phyloP scores from a whole-genome alignment of 2,797 vertebrate species.

The Coilia nasus region DNA sequence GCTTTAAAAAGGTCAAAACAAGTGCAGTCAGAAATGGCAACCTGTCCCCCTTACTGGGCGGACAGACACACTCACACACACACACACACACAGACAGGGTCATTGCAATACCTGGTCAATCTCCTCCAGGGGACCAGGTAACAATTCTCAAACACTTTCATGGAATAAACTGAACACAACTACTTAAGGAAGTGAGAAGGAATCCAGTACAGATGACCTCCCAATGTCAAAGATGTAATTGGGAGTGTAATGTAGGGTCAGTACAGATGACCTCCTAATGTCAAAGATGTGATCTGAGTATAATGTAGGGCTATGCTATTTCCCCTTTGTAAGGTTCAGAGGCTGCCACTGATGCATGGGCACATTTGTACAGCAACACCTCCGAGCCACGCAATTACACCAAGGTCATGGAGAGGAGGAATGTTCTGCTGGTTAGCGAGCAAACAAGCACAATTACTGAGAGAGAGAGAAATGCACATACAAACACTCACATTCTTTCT shows the following conservation, averaged over 20 bases:
- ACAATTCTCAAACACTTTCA: too few relatives aligned
- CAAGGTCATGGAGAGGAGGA: conserved; percentile 75
- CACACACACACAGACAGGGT: too few relatives aligned
- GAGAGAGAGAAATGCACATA: not conserved
- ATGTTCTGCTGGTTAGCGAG: conserved; percentile 67
- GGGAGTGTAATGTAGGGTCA: not conserved
- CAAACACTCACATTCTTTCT: not conserved
- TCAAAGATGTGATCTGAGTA: conserved; percentile 5
- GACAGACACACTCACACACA: too few relatives aligned
- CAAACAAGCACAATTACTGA: conserved; percentile 29
- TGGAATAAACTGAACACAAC: too few relatives aligned
- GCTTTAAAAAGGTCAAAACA: too few relatives aligned
- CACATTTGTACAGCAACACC: conserved; percentile 62
- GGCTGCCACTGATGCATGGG: conserved; percentile 47
- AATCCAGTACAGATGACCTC: not conserved
- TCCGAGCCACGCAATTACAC: conserved; percentile 71
- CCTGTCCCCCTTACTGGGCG: too few relatives aligned
- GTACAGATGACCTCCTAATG: not conserved
- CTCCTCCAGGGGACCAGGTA: too few relatives aligned
- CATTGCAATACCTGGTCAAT: too few relatives aligned
- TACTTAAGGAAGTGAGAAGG: too few relatives aligned
- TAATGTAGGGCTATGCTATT: conserved; percentile 48
- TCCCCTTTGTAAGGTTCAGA: conserved; percentile 41
- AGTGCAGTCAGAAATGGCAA: too few relatives aligned
- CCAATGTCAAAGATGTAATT: conserved; percentile 1